Percentiles rank a stretch among this genome's conserved stretches.
These are phyloP conservation scores for Ditylenchus dipsaci DNA, from an alignment of 1,140 invertebrate species.

Conservation along the genomic window DNA sequence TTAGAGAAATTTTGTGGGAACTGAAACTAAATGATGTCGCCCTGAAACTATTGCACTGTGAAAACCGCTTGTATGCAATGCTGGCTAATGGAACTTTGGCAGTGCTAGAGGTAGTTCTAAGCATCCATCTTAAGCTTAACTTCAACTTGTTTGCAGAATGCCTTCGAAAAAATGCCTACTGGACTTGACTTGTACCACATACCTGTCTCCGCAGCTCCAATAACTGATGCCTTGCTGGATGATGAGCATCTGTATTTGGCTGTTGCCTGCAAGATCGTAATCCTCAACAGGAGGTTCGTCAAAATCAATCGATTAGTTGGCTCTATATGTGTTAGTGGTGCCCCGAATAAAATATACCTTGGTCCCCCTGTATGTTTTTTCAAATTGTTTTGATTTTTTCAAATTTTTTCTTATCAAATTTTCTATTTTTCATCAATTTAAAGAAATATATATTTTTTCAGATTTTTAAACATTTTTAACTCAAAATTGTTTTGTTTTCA, in stretches of 20 bases:
- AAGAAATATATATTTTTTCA: too few relatives aligned
- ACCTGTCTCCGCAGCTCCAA: slow-evolving; percentile 61
- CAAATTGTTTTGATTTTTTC: too few relatives aligned
- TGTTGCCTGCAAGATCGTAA: slow-evolving; percentile 61
- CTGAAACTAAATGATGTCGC: slow-evolving; percentile 62
- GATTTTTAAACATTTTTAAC: too few relatives aligned
- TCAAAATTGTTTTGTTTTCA: too few relatives aligned
- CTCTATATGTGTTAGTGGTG: too few relatives aligned
- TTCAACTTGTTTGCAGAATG: slow-evolving; percentile 33
- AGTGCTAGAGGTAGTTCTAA: slow-evolving; percentile 60
- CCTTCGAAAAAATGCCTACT: slow-evolving; percentile 40
- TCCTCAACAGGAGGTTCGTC: slow-evolving; percentile 61
- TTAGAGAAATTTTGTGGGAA: slow-evolving; percentile 59
- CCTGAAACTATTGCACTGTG: slow-evolving; percentile 58
- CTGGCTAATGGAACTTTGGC: slow-evolving; percentile 64
- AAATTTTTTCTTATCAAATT: too few relatives aligned
- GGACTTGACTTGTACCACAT: slow-evolving; percentile 62
- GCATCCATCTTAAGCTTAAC: background rate
- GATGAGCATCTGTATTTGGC: slow-evolving; percentile 62
- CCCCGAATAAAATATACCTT: too few relatives aligned
- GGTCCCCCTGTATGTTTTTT: background rate
- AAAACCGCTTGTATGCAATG: slow-evolving; percentile 61
- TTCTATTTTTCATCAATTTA: too few relatives aligned
- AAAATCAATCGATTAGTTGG: background rate
- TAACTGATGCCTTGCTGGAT: slow-evolving; percentile 59